Conservation (phyloP, 37 sponge, comb jelly and placozoan species). For the Eunapius fragilis region DNA sequence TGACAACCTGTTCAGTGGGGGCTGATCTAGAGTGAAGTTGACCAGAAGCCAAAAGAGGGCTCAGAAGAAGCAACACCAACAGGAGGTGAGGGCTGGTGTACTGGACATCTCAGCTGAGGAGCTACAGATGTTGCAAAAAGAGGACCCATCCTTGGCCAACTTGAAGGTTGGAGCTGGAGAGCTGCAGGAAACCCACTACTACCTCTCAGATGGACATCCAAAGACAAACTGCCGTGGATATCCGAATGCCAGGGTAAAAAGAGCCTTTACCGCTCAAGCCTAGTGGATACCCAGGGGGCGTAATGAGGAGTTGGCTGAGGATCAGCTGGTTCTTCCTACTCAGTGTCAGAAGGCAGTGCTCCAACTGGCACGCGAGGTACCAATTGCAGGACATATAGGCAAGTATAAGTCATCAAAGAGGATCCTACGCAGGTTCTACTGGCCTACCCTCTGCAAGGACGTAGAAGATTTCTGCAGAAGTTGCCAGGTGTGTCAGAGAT, state of each 20-base stretch:
- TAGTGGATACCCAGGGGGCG: not conserved
- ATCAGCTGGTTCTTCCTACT: constrained; percentile 29
- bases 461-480: constrained; percentile 22
- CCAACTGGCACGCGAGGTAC: constrained; percentile 1
- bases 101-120: not conserved
- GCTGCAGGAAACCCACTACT: not conserved
- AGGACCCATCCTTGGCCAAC: not conserved
- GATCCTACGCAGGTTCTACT: constrained; percentile 27
- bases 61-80: not conserved
- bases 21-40: not conserved
- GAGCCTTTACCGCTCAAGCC: too few relatives aligned
- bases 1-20: constrained; percentile 3
- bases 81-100: not conserved
- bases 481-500: constrained; percentile 23
- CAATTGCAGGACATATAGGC: not conserved
- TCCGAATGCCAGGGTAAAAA: too few relatives aligned
- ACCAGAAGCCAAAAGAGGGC: constrained; percentile 2
- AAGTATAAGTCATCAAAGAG: not conserved
- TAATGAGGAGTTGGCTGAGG: constrained; percentile 6
- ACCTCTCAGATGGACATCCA: not conserved
- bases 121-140: not conserved
- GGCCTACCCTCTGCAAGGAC: constrained; percentile 36
- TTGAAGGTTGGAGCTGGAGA: not conserved
- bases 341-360: constrained; percentile 10
- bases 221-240: too few relatives aligned